These are phyloP conservation scores for Etheostoma cragini DNA, from an alignment of 2,113 vertebrate genomes.

Conservation along the genomic window DNA sequence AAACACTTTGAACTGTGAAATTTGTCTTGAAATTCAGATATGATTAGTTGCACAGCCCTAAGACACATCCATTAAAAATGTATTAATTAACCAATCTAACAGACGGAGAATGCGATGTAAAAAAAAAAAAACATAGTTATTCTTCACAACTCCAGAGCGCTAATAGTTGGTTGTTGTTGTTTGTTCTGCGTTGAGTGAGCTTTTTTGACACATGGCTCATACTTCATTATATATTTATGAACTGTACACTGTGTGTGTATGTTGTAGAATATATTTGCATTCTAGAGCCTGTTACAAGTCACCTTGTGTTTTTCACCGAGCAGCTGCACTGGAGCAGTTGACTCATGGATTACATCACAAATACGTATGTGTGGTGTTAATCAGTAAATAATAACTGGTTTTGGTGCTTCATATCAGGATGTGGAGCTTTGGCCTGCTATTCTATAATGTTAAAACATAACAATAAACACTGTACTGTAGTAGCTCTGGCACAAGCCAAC, in stretches of 20 bases:
- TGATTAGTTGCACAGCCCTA: too few species aligned
- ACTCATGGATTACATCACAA: slow-evolving; percentile 37
- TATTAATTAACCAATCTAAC: background rate
- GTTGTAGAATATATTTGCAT: slow-evolving; percentile 7
- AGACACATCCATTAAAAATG: background rate
- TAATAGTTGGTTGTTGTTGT: background rate
- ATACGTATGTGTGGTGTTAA: slow-evolving; percentile 24
- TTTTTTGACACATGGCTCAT: slow-evolving; percentile 32
- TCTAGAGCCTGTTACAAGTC: slow-evolving; percentile 21
- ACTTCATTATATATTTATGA: slow-evolving; percentile 51
- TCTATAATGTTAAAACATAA: background rate
- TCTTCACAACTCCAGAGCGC: background rate
- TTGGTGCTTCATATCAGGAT: background rate
- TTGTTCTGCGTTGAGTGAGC: background rate
- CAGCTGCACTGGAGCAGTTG: slow-evolving; percentile 16
- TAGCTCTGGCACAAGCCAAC: background rate
- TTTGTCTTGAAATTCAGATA: too few species aligned
- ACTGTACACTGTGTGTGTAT: background rate
- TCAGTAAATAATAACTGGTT: slow-evolving; percentile 4
- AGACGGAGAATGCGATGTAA: background rate
- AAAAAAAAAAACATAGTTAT: background rate
- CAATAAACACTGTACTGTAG: background rate
- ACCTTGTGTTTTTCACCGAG: slow-evolving; percentile 23
- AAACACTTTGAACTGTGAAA: too few species aligned
- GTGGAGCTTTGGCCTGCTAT: background rate